Evolutionary conservation across 2,797 vertebrate genomes (phyloP), one percentile per base, ranked within the genome.

Genomic region (Garrulus glandarius): DNA sequence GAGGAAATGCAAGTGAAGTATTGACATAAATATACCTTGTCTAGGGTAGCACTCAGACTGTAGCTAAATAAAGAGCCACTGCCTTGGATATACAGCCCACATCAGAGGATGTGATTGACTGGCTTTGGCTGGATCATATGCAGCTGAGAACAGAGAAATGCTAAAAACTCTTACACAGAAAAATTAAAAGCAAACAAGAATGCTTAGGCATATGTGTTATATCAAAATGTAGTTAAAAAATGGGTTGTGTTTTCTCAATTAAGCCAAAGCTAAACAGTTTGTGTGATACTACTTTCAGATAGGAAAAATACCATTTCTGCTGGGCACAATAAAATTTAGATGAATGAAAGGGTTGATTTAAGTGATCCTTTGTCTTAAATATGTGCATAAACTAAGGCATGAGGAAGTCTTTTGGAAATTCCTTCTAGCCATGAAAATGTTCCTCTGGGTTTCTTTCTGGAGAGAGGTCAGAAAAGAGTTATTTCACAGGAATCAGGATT

Each of bases 371-470:
- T 91, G 68, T 93, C n/a, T 76, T 74, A 55, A 32, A 36, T 80
- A 57, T 85, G 37, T 68, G 56, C 43, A 68, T 83, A 77, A 92
- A 77, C 83, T 43, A 89, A 93, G 64, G 16, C 34, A 84, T 22
- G 64, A 83, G 91, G 63, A 83, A 85, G 85, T 83, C 49, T 83
- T 77, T 37, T 29, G 21, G 34, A 70, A 80, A 80, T 92, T 91
- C 49, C 21, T 83, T 94, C 63, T 91, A 72, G 47, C 39, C 49
- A 34, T 85, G 56, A 49, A 93, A 94, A 83, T 64, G 19, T 60
- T 89, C 68, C 41, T 74, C 69, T 77, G 44, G 1, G 34, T 83
- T 96, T 92, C 47, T 92, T 95, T 80, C 81, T 93, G 92, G 93
- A 96, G 41, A 49, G 69, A 91, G 32, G 85, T 87, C 71, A 92